phyloP scores from a whole-genome alignment of 2,888 invertebrate genomes.

The Lasioglossum oenotherae region DNA sequence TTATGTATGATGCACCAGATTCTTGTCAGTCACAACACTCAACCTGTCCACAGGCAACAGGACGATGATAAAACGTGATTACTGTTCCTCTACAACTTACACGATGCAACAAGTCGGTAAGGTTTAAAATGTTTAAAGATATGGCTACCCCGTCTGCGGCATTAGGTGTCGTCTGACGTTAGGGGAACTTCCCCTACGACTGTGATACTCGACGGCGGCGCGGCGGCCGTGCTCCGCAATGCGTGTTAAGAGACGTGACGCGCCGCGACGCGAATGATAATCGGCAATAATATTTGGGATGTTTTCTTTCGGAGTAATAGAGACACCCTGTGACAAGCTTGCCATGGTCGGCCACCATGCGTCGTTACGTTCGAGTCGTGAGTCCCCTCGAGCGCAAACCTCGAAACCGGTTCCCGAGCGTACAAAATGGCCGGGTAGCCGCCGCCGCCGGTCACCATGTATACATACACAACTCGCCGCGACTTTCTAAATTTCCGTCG shows the following conservation, averaged over 20 bases:
- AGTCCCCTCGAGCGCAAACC: constrained; percentile 68
- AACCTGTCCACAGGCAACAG: neutral
- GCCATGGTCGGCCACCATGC: constrained; percentile 69
- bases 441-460: constrained; percentile 41
- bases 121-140: neutral
- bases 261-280: constrained; percentile 14
- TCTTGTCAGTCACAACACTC: too few relatives aligned
- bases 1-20: too few relatives aligned
- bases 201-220: neutral
- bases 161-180: neutral
- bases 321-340: constrained; percentile 59
- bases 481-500: constrained; percentile 73
- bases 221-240: neutral
- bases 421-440: constrained; percentile 63
- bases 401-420: constrained; percentile 66
- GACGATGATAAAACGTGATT: too few relatives aligned
- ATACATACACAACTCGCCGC: constrained; percentile 42
- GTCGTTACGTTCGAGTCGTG: constrained; percentile 72
- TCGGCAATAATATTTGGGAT: constrained; percentile 42
- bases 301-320: constrained; percentile 53
- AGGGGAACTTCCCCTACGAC: neutral
- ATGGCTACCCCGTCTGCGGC: neutral
- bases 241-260: constrained; percentile 14
- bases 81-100: neutral
- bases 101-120: neutral